Percentiles rank a stretch among this genome's conserved stretches.
phyloP scores from a whole-genome alignment of 2,797 vertebrate genomes.

The Silurus lanzhouensis region DNA sequence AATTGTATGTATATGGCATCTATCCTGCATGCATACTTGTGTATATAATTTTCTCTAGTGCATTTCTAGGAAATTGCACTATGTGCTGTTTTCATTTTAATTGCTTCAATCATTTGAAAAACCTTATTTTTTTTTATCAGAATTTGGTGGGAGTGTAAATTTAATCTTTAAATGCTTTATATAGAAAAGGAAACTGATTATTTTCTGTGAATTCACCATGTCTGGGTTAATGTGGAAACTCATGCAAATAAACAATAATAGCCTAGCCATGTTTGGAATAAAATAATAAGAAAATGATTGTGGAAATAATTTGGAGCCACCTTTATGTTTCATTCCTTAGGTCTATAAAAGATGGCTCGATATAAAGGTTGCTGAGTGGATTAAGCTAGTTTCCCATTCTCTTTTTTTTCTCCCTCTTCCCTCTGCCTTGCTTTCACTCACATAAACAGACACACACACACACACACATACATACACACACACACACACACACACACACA shows the following conservation, averaged over 20 bases:
- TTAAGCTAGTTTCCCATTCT: not conserved
- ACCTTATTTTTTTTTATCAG: not conserved
- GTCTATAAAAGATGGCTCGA: not conserved
- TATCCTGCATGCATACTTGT: too few relatives aligned
- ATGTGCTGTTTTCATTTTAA: not conserved
- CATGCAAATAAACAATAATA: not conserved
- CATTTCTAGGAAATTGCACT: not conserved
- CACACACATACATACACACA: not conserved
- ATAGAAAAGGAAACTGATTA: not conserved
- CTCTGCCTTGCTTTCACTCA: not conserved
- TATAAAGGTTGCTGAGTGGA: constrained; percentile 6
- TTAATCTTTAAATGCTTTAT: not conserved
- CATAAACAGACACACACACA: not conserved
- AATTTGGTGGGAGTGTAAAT: not conserved
- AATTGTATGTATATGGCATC: too few relatives aligned
- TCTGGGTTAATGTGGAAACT: not conserved
- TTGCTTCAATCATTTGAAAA: not conserved
- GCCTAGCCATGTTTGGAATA: not conserved
- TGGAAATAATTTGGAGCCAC: not conserved
- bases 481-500: not conserved
- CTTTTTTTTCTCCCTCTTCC: constrained; percentile 2
- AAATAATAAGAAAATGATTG: not conserved
- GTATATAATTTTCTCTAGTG: too few relatives aligned
- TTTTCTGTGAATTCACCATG: not conserved
- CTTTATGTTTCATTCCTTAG: not conserved